Evolutionary conservation across 2,797 vertebrate genomes (phyloP).

Genomic region (Phoeniculus purpureus): DNA sequence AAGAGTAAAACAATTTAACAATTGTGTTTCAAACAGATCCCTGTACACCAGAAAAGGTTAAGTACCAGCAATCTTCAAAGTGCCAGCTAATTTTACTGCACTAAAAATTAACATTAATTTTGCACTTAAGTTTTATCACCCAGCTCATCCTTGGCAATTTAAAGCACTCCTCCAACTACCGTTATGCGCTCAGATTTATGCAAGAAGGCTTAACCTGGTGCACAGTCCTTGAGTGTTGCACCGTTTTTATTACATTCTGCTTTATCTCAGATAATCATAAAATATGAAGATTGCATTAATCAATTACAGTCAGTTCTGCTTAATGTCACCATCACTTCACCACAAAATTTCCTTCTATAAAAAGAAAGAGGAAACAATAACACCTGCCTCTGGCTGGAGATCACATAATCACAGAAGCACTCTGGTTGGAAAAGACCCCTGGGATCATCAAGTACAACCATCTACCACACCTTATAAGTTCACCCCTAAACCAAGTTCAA

Average conservation of each 20-base stretch:
- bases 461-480: too few species aligned
- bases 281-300: constrained; percentile 30
- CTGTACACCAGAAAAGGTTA: constrained; percentile 40
- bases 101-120: constrained; percentile 65
- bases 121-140: constrained; percentile 42
- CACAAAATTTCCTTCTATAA: not conserved
- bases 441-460: too few species aligned
- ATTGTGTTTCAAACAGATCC: not conserved
- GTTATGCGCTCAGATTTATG: constrained; percentile 34
- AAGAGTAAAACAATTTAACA: not conserved
- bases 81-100: constrained; percentile 50
- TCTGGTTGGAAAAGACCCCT: too few species aligned
- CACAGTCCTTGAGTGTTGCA: not conserved
- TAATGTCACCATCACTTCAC: constrained; percentile 4
- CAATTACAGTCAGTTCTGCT: not conserved
- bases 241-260: not conserved
- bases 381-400: constrained; percentile 30
- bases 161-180: constrained; percentile 3
- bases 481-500: too few species aligned
- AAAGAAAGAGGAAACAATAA: not conserved
- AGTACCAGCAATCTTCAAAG: constrained; percentile 22
- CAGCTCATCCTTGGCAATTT: constrained; percentile 53
- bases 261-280: constrained; percentile 9
- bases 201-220: constrained; percentile 35
- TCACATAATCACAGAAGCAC: too few species aligned